A percentile compares a stretch with the other conserved stretches of the same genome.
These are phyloP conservation scores for Pygoscelis adeliae DNA, from an alignment of 2,113 vertebrate species.

Conservation along the genomic window DNA sequence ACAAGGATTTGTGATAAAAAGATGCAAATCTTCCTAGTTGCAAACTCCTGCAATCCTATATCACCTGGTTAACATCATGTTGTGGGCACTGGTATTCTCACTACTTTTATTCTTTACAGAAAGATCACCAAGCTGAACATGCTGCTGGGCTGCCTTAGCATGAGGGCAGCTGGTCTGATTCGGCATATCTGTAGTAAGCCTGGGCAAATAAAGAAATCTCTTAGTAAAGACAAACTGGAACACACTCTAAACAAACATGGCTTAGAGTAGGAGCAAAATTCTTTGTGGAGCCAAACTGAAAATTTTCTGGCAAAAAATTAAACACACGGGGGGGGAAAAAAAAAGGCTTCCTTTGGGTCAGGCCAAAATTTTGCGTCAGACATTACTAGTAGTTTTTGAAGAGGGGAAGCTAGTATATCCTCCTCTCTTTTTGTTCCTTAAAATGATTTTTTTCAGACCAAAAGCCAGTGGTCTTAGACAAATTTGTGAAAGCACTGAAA, in stretches of 20 bases:
- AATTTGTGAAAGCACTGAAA: neutral
- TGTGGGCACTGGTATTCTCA: neutral
- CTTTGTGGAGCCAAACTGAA: neutral
- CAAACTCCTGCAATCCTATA: neutral
- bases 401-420: neutral
- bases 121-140: neutral
- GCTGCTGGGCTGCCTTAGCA: neutral
- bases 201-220: neutral
- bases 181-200: neutral
- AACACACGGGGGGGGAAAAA: rapidly evolving
- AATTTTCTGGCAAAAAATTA: neutral
- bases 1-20: neutral
- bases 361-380: neutral
- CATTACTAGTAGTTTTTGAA: neutral
- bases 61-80: neutral
- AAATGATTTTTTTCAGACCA: neutral
- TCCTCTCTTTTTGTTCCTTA: neutral
- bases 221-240: neutral
- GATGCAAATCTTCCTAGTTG: neutral
- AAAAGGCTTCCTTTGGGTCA: neutral
- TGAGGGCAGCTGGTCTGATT: neutral
- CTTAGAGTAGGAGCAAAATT: neutral
- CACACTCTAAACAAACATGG: neutral
- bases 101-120: neutral
- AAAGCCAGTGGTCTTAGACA: neutral